phyloP scores from a whole-genome alignment of 2,888 invertebrate genomes.

The Drosophila merina region DNA sequence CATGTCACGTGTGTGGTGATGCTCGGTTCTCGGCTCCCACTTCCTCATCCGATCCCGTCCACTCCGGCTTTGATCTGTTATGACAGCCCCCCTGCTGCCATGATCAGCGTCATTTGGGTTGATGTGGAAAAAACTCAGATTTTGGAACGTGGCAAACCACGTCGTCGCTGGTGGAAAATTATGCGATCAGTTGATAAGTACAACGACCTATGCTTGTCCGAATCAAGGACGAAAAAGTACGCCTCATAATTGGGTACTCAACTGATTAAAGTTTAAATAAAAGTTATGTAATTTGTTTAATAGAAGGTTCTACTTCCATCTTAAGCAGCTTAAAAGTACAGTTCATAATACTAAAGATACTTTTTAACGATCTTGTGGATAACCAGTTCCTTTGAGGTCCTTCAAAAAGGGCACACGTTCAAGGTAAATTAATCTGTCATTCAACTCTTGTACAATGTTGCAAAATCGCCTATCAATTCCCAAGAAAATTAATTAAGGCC shows the following conservation, averaged over 20 bases:
- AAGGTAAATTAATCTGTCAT: neutral
- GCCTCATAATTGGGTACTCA: neutral
- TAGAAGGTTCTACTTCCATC: too few relatives aligned
- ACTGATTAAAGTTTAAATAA: neutral
- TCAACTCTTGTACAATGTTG: conserved; percentile 13
- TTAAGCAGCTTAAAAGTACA: neutral
- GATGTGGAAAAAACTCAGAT: conserved; percentile 27
- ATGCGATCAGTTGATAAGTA: conserved; percentile 27
- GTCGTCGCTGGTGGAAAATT: conserved; percentile 35
- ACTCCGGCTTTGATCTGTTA: conserved; percentile 6
- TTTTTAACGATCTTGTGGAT: too few relatives aligned
- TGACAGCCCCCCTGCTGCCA: conserved; percentile 29
- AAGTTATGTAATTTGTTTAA: neutral
- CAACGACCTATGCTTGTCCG: conserved; percentile 38
- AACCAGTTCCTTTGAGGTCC: too few relatives aligned
- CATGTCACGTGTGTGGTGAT: conserved; percentile 46
- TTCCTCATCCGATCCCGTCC: conserved; percentile 29
- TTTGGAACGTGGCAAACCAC: conserved; percentile 37
- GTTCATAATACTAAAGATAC: neutral
- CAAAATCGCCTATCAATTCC: conserved; percentile 1
- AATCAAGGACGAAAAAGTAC: conserved; percentile 27
- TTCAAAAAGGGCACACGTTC: neutral
- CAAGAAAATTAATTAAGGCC: conserved; percentile 12
- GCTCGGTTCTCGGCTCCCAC: conserved; percentile 6
- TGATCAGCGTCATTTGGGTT: conserved; percentile 41